Evolutionary conservation across 2,113 vertebrate genomes (phyloP), one percentile per base, ranked within the genome.

Genomic region (Petaurus breviceps): DNA sequence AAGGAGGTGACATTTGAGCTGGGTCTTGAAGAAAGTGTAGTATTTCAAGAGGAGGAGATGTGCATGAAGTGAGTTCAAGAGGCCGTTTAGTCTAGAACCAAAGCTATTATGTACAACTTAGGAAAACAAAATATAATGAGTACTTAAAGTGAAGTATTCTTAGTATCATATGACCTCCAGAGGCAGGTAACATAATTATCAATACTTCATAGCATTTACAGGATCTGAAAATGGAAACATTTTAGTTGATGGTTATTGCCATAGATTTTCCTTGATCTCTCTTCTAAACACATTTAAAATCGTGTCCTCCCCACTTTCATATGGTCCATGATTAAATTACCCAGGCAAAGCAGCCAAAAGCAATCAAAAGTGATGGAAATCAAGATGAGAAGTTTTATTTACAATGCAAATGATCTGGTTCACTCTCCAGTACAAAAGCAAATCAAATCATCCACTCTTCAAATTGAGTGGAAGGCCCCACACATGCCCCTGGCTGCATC

Each of bases 321-420:
- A 96, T 95, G 95, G 96, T 90, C 94, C 31, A 31, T 90, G 96
- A 98, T 98, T 94, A 95, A 96, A 97, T 97, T 96, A 96, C 94
- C 90, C 94, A 95, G 93, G 94, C 95, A 92, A 93, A 95, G 94
- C 95, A 96, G 96, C 96, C 97, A 97, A 97, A 96, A 97, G 95
- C 97, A 97, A 97, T 97, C 31, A 97, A 95, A 97, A 91, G 97
- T 77, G 97, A 97, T 97, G 95, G 94, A 95, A 97, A 97, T 96
- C 96, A 97, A 97, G 97, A 96, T 93, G 96, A 96, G 96, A 97
- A 95, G 92, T 96, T 97, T 96, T 95, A 97, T 97, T 97, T 98
- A 97, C 98, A 98, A 97, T 97, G 97, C 98, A 98, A 98, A 97
- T 97, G 96, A 97, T 97, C 95, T 96, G 93, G 93, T 98, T 97